Evolutionary conservation across 2,113 vertebrate genomes (phyloP).

Genomic region (Cichladusa arquata): DNA sequence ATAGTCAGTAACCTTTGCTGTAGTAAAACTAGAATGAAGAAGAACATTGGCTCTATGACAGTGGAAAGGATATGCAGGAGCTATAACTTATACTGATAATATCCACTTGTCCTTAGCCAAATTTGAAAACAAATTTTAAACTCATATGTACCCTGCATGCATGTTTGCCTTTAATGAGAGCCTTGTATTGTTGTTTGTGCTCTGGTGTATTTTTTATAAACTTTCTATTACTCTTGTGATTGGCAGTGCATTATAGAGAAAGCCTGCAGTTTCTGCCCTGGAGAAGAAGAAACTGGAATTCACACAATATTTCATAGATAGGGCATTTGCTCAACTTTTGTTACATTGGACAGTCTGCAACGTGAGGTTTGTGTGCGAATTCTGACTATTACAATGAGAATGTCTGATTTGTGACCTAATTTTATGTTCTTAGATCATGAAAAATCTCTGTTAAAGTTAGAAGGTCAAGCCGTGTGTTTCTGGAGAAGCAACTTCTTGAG

Average conservation of each 20-base stretch:
- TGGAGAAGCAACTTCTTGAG: not conserved
- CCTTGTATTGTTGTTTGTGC: not conserved
- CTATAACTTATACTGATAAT: not conserved
- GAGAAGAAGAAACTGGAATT: not conserved
- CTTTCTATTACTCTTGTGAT: not conserved
- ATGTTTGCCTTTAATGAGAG: not conserved
- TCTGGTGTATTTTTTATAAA: not conserved
- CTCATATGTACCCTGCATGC: not conserved
- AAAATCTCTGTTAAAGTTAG: not conserved
- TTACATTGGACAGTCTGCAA: not conserved
- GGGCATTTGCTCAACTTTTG: not conserved
- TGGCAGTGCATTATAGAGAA: not conserved
- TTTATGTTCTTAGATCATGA: not conserved
- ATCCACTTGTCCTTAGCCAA: not conserved
- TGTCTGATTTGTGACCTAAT: not conserved
- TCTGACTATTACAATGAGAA: not conserved
- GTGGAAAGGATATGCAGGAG: not conserved
- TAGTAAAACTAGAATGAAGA: not conserved
- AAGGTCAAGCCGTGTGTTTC: not conserved
- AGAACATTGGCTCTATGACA: not conserved
- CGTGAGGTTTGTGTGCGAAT: accelerated
- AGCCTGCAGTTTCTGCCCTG: not conserved
- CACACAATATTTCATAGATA: not conserved
- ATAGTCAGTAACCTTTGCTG: not conserved
- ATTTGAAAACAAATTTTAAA: not conserved